Percentiles rank a stretch among this genome's conserved stretches.
These are phyloP conservation scores for Potamarius usumacintae DNA, from an alignment of 2,113 vertebrate genomes.

Conservation along the genomic window DNA sequence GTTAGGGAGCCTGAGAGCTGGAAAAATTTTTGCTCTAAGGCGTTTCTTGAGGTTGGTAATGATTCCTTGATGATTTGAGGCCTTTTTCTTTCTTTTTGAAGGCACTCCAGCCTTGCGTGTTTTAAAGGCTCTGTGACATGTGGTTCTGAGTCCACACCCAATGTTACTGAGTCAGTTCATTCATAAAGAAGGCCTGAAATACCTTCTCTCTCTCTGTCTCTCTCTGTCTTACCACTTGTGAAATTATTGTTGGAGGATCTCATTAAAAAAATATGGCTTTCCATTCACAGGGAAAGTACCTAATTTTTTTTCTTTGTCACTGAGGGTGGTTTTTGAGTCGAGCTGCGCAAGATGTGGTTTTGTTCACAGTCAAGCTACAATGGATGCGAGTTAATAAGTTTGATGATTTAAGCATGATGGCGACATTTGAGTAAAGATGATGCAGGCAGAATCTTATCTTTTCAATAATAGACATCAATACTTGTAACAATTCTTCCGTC, in stretches of 20 bases:
- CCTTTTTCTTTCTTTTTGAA: neutral
- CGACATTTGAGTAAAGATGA: constrained; percentile 73
- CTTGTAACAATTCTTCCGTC: constrained; percentile 1
- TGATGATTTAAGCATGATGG: constrained; percentile 80
- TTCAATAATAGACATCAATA: neutral
- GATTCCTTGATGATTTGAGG: neutral
- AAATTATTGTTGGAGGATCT: neutral
- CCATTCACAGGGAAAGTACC: constrained; percentile 37
- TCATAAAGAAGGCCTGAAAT: constrained; percentile 24
- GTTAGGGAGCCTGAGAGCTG: neutral
- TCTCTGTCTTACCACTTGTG: neutral
- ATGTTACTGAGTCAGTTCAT: constrained; percentile 6
- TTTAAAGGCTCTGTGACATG: neutral
- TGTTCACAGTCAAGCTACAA: constrained; percentile 27
- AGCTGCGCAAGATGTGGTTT: neutral
- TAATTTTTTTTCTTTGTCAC: neutral
- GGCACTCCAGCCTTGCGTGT: neutral
- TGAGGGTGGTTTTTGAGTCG: neutral
- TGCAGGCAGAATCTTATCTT: constrained; percentile 60
- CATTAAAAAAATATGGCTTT: constrained; percentile 2
- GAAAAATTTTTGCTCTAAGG: neutral
- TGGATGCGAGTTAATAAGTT: constrained; percentile 63
- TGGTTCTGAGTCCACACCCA: constrained; percentile 20
- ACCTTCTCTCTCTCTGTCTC: neutral
- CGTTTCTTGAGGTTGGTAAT: neutral